phyloP scores from a whole-genome alignment of 2,888 invertebrate species.

The Chymomyza caudatula region DNA sequence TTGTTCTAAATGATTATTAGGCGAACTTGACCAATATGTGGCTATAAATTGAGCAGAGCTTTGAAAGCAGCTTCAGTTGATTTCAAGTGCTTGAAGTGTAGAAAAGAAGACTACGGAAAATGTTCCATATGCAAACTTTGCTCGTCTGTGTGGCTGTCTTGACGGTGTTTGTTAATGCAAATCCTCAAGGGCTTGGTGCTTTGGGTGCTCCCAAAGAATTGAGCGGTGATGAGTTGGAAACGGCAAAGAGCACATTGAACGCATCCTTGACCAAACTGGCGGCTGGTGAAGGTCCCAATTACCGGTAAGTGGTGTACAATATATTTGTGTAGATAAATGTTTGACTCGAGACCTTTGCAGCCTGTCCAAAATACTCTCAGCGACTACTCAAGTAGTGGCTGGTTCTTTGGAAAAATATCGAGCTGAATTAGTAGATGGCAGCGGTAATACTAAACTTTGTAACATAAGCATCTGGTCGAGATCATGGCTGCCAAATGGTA shows the following conservation, averaged over 20 bases:
- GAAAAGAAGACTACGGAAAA: background rate
- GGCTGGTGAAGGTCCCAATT: constrained; percentile 10
- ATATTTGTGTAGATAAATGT: background rate
- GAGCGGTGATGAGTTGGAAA: background rate
- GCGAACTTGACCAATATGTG: no score
- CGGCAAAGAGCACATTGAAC: background rate
- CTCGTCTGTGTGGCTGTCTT: background rate
- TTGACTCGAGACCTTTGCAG: constrained; percentile 20
- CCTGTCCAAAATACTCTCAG: constrained; percentile 44
- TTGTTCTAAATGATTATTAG: background rate
- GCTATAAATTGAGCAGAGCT: background rate
- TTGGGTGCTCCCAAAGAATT: background rate
- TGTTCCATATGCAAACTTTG: background rate
- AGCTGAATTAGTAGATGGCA: constrained; percentile 45
- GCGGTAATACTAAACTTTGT: constrained; percentile 25
- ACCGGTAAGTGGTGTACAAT: background rate
- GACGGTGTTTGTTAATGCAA: background rate
- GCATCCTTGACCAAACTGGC: constrained; percentile 3
- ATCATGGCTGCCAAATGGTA: constrained; percentile 34
- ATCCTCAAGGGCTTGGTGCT: constrained; percentile 10
- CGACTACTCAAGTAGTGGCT: constrained; percentile 54
- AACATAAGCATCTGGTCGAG: constrained; percentile 35
- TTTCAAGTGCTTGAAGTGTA: background rate
- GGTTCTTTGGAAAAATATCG: constrained; percentile 40
- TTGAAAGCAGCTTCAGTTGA: background rate